A percentile compares a stretch with the other conserved stretches of the same genome.
phyloP scores from a whole-genome alignment of 2,797 vertebrate species.

The Rhinophrynus dorsalis region DNA sequence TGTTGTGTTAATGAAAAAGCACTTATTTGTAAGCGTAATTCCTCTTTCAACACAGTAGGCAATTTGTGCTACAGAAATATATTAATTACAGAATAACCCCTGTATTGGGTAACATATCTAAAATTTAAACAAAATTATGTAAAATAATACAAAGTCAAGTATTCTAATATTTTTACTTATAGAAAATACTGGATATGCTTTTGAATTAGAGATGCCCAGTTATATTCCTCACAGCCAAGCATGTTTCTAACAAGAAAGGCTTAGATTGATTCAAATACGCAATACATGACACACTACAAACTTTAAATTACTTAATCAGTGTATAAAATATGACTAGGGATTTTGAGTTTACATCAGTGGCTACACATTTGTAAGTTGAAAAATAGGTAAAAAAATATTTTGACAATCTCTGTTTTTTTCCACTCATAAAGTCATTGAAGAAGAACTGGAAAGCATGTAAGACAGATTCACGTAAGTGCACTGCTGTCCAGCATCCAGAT shows the following conservation, averaged over 20 bases:
- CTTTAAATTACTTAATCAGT: constrained; percentile 34
- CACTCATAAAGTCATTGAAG: constrained; percentile 34
- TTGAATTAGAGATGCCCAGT: neutral
- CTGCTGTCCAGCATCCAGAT: constrained; percentile 9
- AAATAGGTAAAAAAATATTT: constrained; percentile 19
- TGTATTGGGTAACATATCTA: too few relatives aligned
- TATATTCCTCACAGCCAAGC: constrained; percentile 28
- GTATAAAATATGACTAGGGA: constrained; percentile 42
- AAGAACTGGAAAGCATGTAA: constrained; percentile 38
- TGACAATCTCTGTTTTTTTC: constrained; percentile 42
- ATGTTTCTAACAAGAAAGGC: constrained; percentile 30
- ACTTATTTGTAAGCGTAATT: too few relatives aligned
- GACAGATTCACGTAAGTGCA: constrained; percentile 30
- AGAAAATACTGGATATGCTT: neutral
- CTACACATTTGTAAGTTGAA: constrained; percentile 29
- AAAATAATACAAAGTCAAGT: neutral
- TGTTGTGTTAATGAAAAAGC: too few relatives aligned
- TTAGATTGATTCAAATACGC: constrained; percentile 31
- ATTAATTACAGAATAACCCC: too few relatives aligned
- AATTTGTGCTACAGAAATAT: too few relatives aligned
- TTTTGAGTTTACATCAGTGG: constrained; percentile 18
- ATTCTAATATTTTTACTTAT: neutral
- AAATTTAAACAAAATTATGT: neutral
- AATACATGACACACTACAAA: constrained; percentile 18
- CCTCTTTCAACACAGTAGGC: too few relatives aligned